Evolutionary conservation across 2,797 vertebrate species (phyloP).

Genomic region (Sebastes hubbsi): DNA sequence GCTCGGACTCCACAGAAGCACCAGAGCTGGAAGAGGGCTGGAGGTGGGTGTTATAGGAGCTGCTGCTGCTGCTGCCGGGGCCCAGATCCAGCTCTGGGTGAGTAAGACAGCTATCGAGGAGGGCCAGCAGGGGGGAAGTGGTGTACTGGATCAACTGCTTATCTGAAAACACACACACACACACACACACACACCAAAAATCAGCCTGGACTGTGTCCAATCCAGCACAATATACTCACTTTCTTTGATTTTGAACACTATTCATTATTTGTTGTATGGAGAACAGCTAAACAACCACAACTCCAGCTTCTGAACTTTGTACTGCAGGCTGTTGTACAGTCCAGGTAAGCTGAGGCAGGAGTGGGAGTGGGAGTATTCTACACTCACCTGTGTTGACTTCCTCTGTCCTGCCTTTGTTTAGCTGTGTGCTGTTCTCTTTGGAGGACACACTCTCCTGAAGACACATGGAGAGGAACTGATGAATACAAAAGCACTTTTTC

Average conservation of each 20-base stretch:
- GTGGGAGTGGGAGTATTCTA: not conserved
- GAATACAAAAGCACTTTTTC: not conserved
- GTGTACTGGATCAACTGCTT: constrained; percentile 96
- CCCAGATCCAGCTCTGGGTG: constrained; percentile 71
- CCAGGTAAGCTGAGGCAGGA: too few species aligned
- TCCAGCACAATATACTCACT: not conserved
- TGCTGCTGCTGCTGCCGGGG: not conserved
- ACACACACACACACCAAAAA: not conserved
- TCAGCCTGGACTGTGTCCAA: not conserved
- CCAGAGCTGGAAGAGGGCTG: constrained; percentile 26
- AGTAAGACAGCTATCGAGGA: constrained; percentile 88
- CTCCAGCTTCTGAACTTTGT: not conserved
- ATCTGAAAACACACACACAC: constrained; percentile 79
- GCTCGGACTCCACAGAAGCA: constrained; percentile 42
- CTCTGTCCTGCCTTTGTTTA: constrained; percentile 30
- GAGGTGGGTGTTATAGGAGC: not conserved
- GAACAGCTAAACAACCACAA: not conserved
- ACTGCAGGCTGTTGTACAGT: too few species aligned
- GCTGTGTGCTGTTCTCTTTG: constrained; percentile 50
- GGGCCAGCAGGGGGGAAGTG: constrained; percentile 90
- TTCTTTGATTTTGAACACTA: not conserved
- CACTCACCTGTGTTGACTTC: constrained; percentile 59
- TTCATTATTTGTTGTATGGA: not conserved
- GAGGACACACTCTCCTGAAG: constrained; percentile 59
- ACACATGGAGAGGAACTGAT: not conserved